A percentile compares a stretch with the other conserved stretches of the same genome.
These are phyloP conservation scores for Athalia circularis DNA, from an alignment of 2,888 invertebrate genomes.

Conservation along the genomic window DNA sequence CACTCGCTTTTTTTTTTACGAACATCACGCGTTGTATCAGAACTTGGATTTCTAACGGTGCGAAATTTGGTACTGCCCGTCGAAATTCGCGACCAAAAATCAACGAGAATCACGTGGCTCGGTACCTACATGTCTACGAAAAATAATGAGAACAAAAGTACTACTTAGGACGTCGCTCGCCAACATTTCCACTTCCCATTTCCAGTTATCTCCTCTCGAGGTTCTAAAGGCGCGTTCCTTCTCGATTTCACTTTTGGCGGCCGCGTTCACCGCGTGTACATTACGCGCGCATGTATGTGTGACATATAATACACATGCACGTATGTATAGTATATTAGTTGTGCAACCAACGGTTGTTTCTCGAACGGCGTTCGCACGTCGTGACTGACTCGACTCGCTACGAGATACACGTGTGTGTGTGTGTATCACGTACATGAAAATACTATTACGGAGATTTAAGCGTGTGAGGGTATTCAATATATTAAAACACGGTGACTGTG, in stretches of 20 bases:
- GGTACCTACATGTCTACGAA: no score
- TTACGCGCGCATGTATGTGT: no score
- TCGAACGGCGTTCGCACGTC: conserved; percentile 46
- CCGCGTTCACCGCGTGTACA: conserved; percentile 43
- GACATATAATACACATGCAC: no score
- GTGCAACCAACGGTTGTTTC: conserved; percentile 45
- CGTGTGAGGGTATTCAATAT: not conserved
- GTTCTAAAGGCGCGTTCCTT: conserved; percentile 52
- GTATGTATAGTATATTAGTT: not conserved
- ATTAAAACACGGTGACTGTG: conserved; percentile 43
- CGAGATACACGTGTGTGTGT: not conserved
- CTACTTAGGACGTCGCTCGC: conserved; percentile 19
- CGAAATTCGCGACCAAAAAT: no score
- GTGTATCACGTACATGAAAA: no score
- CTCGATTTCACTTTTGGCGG: conserved; percentile 67
- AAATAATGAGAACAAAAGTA: no score
- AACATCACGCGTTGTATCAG: no score
- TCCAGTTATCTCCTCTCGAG: conserved; percentile 50
- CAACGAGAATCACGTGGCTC: no score
- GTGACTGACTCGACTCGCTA: no score
- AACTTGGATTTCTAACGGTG: no score
- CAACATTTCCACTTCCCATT: conserved; percentile 53
- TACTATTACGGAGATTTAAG: not conserved
- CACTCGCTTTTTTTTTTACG: no score
- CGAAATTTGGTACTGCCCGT: no score